Percentiles rank a stretch among this genome's conserved stretches.
These are phyloP conservation scores for Osmerus eperlanus DNA, from an alignment of 2,113 vertebrate species.

Conservation along the genomic window DNA sequence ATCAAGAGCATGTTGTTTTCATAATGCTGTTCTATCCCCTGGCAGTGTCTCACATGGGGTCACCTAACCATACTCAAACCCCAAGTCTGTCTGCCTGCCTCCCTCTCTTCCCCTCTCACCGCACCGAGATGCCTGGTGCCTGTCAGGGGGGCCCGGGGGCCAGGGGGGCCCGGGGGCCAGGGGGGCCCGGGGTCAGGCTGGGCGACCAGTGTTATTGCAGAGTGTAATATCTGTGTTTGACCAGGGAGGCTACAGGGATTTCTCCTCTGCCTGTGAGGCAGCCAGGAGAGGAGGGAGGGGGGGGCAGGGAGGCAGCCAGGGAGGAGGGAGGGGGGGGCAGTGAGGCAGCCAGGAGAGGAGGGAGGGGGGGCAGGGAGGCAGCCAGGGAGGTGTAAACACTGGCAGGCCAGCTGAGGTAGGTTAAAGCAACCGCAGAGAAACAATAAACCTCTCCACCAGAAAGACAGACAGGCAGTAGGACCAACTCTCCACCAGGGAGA, in stretches of 20 bases:
- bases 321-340: too few relatives aligned
- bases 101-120: too few relatives aligned
- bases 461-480: constrained; percentile 54
- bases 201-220: constrained; percentile 74
- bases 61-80: too few relatives aligned
- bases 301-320: too few relatives aligned
- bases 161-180: too few relatives aligned
- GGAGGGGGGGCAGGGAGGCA: constrained; percentile 46
- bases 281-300: neutral
- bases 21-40: too few relatives aligned
- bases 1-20: too few relatives aligned
- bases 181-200: constrained; percentile 55
- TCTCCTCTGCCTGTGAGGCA: constrained; percentile 55
- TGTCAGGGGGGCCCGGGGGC: too few relatives aligned
- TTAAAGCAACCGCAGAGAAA: constrained; percentile 74
- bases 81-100: too few relatives aligned
- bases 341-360: too few relatives aligned
- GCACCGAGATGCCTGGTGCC: too few relatives aligned
- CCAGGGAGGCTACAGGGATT: constrained; percentile 73
- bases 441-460: constrained; percentile 66
- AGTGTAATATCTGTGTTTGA: constrained; percentile 78
- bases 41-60: too few relatives aligned
- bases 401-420: constrained; percentile 69
- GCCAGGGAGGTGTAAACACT: constrained; percentile 69
- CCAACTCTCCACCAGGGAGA: constrained; percentile 14